phyloP scores from a whole-genome alignment of 1,140 invertebrate genomes.

The Penaeus japonicus region DNA sequence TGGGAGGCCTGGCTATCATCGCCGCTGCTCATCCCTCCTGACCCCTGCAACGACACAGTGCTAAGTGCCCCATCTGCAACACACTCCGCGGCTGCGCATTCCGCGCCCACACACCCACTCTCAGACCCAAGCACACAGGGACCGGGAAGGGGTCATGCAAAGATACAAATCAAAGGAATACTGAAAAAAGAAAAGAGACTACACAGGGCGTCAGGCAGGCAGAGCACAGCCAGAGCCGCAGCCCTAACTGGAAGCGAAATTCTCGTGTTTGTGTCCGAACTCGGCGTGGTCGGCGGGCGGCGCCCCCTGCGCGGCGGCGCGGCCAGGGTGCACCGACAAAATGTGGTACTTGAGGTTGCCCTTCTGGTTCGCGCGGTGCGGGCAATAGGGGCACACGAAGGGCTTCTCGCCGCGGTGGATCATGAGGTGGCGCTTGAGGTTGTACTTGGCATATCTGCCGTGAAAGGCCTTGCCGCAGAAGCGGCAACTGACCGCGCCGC shows the following conservation, averaged over 20 bases:
- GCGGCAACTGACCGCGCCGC: slow-evolving; percentile 26
- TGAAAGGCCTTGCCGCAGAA: slow-evolving; percentile 55
- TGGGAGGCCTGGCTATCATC: not conserved
- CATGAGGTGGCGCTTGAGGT: slow-evolving; percentile 59
- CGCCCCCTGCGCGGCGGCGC: not conserved
- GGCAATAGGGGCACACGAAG: slow-evolving; percentile 65
- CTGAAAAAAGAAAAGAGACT: too few species aligned
- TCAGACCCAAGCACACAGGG: not conserved
- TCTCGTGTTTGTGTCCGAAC: not conserved
- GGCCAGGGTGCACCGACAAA: slow-evolving; percentile 33
- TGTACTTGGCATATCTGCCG: slow-evolving; percentile 59
- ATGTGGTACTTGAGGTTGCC: slow-evolving; percentile 60
- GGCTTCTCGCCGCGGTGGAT: slow-evolving; percentile 59
- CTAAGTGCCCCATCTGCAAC: slow-evolving; percentile 3
- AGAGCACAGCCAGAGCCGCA: too few species aligned
- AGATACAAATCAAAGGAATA: too few species aligned
- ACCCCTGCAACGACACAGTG: slow-evolving; percentile 34
- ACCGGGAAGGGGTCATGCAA: too few species aligned
- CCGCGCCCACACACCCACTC: too few species aligned
- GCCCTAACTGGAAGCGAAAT: not conserved
- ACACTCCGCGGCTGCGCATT: not conserved
- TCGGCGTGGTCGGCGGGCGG: not conserved
- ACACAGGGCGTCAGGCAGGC: too few species aligned
- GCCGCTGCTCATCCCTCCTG: slow-evolving; percentile 21
- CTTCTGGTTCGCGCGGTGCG: slow-evolving; percentile 59